Conservation (phyloP, 35 echinoderm and acorn worm genomes). For the Amphiura filiformis region DNA sequence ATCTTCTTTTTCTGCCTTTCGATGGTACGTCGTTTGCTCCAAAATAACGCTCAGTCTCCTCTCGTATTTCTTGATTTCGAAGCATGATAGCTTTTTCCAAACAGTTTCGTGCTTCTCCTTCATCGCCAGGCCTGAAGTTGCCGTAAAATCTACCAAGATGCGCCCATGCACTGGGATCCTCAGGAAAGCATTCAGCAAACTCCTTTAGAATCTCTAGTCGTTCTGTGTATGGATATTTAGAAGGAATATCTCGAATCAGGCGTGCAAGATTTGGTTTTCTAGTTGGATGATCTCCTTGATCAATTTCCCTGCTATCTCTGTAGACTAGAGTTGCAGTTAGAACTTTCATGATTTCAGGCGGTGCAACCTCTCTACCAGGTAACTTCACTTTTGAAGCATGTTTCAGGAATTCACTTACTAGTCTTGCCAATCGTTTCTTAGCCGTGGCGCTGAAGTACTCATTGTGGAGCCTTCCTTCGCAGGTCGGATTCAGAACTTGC, state of each 20-base stretch:
- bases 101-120: conserved; percentile 3
- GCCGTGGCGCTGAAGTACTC: not conserved
- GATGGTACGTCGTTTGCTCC: not conserved
- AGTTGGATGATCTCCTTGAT: not conserved
- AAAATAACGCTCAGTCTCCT: not conserved
- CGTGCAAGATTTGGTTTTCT: not conserved
- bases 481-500: not conserved
- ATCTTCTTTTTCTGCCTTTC: not conserved
- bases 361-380: not conserved
- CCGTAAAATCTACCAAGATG: conserved; percentile 31
- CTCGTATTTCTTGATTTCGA: conserved; percentile 10
- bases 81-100: conserved; percentile 7
- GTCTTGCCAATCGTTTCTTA: not conserved
- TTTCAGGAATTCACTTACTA: conserved; percentile 22
- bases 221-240: conserved; percentile 9
- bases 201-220: not conserved
- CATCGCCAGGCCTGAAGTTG: not conserved
- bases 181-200: conserved; percentile 16
- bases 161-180: conserved; percentile 10
- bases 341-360: conserved; percentile 28
- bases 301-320: conserved; percentile 1
- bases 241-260: conserved; percentile 9
- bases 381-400: conserved; percentile 1
- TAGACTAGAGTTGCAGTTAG: conserved; percentile 7
- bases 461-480: not conserved